A percentile compares a stretch with the other conserved stretches of the same genome.
These are phyloP conservation scores for Patella ulyssiponensis DNA, from an alignment of 2,888 invertebrate species.

Conservation along the genomic window DNA sequence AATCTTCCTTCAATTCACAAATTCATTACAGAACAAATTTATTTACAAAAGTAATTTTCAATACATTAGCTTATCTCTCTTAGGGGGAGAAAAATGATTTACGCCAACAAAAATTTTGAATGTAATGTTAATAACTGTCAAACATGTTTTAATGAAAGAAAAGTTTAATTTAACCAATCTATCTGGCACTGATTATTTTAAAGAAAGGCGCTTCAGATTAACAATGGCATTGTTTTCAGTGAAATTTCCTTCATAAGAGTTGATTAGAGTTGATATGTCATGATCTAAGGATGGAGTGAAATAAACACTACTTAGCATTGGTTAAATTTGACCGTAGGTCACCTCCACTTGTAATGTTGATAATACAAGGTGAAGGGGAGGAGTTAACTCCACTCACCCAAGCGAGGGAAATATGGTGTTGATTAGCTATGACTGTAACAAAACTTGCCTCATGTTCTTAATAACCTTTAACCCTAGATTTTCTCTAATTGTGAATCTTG, in stretches of 20 bases:
- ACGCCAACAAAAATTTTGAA: no score
- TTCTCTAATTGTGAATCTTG: neutral
- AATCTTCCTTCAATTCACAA: no score
- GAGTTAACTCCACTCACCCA: neutral
- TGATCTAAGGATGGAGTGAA: slow-evolving; percentile 1
- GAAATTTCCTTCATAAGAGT: neutral
- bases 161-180: no score
- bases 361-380: neutral
- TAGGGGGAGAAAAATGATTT: no score
- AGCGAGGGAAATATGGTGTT: neutral
- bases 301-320: slow-evolving; percentile 3
- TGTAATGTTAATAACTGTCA: no score
- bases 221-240: neutral
- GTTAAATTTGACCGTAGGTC: slow-evolving; percentile 7
- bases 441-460: neutral
- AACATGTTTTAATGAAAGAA: no score
- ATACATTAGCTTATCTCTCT: no score
- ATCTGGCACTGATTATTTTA: no score
- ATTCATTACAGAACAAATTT: no score
- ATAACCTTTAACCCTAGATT: slow-evolving; percentile 3
- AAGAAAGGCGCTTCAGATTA: no score
- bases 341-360: slow-evolving; percentile 3
- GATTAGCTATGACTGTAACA: slow-evolving; percentile 1
- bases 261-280: neutral
- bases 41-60: no score